phyloP scores from a whole-genome alignment of 2,888 invertebrate genomes.

The Eupithecia dodoneata region DNA sequence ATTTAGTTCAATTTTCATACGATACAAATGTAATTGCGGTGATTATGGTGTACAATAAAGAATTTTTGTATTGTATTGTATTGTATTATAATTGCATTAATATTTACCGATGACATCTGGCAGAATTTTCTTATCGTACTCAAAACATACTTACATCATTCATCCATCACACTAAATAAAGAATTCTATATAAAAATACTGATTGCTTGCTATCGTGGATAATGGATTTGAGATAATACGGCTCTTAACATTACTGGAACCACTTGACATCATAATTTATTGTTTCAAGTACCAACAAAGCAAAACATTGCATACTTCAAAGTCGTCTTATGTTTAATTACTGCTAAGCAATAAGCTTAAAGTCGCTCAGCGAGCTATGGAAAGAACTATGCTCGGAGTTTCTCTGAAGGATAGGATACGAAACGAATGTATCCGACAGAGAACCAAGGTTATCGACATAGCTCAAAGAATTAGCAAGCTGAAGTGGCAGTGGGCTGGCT shows the following conservation, averaged over 20 bases:
- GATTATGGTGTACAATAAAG: too few species aligned
- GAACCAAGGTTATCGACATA: too few species aligned
- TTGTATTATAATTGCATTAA: too few species aligned
- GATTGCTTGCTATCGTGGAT: conserved; percentile 59
- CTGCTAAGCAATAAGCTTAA: background rate
- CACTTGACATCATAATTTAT: conserved; percentile 69
- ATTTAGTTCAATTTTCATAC: too few species aligned
- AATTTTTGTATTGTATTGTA: too few species aligned
- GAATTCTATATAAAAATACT: conserved; percentile 39
- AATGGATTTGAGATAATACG: conserved; percentile 65
- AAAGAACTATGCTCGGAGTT: too few species aligned
- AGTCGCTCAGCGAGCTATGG: background rate
- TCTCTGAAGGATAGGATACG: too few species aligned
- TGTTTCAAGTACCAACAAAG: conserved; percentile 65
- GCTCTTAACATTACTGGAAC: conserved; percentile 43
- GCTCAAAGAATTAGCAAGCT: too few species aligned
- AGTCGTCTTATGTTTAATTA: background rate
- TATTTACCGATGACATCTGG: background rate
- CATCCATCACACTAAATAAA: conserved; percentile 13
- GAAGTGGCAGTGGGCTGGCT: too few species aligned
- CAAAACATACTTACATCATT: background rate
- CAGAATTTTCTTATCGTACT: background rate
- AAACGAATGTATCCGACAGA: too few species aligned
- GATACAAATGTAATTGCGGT: too few species aligned
- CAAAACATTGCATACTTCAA: conserved; percentile 52